Evolutionary conservation across 53 echinoderm and acorn worm genomes (phyloP), one percentile per base, ranked within the genome.

Genomic region (Luidia sarsii): DNA sequence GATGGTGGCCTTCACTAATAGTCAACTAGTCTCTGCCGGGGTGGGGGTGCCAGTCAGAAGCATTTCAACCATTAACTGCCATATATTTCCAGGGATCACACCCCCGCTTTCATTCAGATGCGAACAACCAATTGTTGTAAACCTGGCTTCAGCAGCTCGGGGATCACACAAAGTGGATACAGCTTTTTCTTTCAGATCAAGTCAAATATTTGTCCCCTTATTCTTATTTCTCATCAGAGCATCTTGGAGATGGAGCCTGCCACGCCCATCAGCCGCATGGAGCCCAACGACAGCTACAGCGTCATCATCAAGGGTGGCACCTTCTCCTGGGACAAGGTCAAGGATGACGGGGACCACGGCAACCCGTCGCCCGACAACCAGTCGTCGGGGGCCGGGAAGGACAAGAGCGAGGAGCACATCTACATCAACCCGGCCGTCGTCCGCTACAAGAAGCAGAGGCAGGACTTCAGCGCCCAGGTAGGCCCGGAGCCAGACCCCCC

Each of bases 261-360:
- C 65, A 50, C 48, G 0, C 92, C 92, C 2, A 64, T 87, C 53
- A 79, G 87, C 39, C 46, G 45, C 39, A 72, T 92, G 39, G 84
- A 90, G 28, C 55, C 71, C 4, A 95, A 95, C 65, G 83, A 89
- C 71, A 87, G 67, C 10, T 92, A 90, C 61, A 86, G 85, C 22
- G 89, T 91, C 16, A 75, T 92, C 75, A 89, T 95, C 92, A 86
- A 71, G 20, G 82, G 83, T 48, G 92, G 74, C 15, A 62, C 80
- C 41, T 91, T 99, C 62, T 89, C 85, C 13, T 99, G 99, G 99
- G 99, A 99, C 72, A 91, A 87, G 60, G 81, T 87, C 35, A 91
- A 94, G 53, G 83, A 86, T 11, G 88, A 85, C 18, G 41, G 67
- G 15, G 33, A 64, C 18, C 52, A 30, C 6, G 38, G 25, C 14